Conservation (phyloP, 2,888 invertebrate genomes). For the Caenorhabditis parvicauda region DNA sequence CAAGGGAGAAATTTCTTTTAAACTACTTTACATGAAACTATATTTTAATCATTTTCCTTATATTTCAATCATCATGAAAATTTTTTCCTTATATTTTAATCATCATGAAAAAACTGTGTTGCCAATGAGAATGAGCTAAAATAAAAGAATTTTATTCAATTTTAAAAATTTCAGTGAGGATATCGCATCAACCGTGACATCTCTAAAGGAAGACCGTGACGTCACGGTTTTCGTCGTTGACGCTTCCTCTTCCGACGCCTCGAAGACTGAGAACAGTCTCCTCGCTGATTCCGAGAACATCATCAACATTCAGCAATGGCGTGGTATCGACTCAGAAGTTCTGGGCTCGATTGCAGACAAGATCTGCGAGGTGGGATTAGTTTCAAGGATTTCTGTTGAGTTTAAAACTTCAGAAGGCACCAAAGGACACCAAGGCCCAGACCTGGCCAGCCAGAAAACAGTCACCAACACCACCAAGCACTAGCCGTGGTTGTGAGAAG, state of each 20-base stretch:
- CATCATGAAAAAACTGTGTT: too few relatives aligned
- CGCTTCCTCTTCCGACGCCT: constrained; percentile 43
- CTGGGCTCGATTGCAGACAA: constrained; percentile 54
- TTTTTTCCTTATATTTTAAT: too few relatives aligned
- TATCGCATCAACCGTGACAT: constrained; percentile 27
- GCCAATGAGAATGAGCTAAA: too few relatives aligned
- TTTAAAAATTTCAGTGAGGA: constrained; percentile 39
- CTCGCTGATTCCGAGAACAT: constrained; percentile 32
- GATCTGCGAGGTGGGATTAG: constrained; percentile 47
- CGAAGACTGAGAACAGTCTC: constrained; percentile 13
- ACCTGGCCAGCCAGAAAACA: constrained; percentile 33
- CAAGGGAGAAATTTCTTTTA: too few relatives aligned
- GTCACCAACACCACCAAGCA: constrained; percentile 17
- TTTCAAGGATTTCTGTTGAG: not conserved
- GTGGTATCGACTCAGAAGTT: constrained; percentile 46
- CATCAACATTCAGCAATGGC: constrained; percentile 48
- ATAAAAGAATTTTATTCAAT: too few relatives aligned
- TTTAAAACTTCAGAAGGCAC: constrained; percentile 20
- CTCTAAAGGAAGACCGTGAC: constrained; percentile 41
- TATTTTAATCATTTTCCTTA: not conserved
- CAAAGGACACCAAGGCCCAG: constrained; percentile 23
- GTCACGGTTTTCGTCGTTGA: constrained; percentile 55
- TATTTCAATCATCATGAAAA: not conserved
- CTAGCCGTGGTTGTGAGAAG: constrained; percentile 10
- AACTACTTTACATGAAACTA: too few relatives aligned